Base-by-base conservation (phyloP, 2,888 invertebrate species). In the Ectropis crepuscularia region DNA sequence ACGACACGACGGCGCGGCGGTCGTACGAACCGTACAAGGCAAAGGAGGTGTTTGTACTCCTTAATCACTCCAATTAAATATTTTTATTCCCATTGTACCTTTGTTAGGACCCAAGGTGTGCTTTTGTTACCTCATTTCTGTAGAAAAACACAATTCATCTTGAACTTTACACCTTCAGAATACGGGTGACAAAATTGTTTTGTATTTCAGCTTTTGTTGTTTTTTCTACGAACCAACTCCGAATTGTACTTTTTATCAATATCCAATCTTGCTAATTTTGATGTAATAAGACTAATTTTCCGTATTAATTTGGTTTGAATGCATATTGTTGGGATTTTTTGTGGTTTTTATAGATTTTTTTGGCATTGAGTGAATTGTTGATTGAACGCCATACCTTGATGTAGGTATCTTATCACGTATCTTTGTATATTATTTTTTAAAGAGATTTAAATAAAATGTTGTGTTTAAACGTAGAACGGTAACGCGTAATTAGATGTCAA, bases 31-130 rank as follows among this genome's bases (percentile, higher is more conserved):
- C 10, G 38, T 12, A 51, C 41, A 28, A 39, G 41, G 16, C 78
- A 72, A 90, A 82, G 90, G 91, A 86, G 90, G 88, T 89, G 88
- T 90, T 88, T 89, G 88, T 88, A 75, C 77, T 74, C 77, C 76
- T 72, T 89, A 90, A 91, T 90, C 86, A 90, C 85, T 82, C 88
- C 90, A 91, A 91, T 91, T 91, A 90, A 86, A 89, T 89, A 86
- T 89, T 90, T 90, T 89, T 85, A 83, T 90, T 88, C 86, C 86
- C 85, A 87, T 87, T 89, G 81, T 78, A 64, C 82, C 83, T 85
- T 89, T 90, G 82, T 87, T 81, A 78, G 73, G 65, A 61, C 46
- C 71, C 73, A 74, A 80, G 78, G 79, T 81, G 78, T 75, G 77
- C 82, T 82, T 85, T 88, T 90, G 87, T 89, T 83, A 75, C 76